Evolutionary conservation across 2,113 vertebrate species (phyloP), one percentile per base, ranked within the genome.

Genomic region (Falcunculus frontatus): DNA sequence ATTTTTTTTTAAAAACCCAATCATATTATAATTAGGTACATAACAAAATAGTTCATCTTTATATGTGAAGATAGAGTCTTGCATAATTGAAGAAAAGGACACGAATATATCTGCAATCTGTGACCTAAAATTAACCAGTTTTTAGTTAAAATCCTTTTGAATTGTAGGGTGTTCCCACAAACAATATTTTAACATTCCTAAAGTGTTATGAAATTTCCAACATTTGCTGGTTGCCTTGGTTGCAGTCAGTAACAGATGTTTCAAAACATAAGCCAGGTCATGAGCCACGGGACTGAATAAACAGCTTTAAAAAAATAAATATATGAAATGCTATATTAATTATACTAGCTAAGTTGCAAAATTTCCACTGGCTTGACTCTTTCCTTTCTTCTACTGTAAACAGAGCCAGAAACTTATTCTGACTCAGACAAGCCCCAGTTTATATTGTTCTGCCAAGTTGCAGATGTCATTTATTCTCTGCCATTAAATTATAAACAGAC

Each of bases 221-320:
- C 20, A 62, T 92, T 94, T 92, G 39, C 41, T 92, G 32, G 92
- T 93, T 96, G 85, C 73, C 90, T 89, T 92, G 68, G 93, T 90
- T 95, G 68, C 85, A 94, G 50, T 21, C 25, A 12, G 44, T 46
- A 96, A 90, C 92, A 97, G 92, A 95, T 95, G 92, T 95, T 94
- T 96, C 68, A 92, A 93, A 96, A 93, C 88, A 62, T 81, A 80
- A 86, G 64, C 59, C 59, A 92, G 91, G 90, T 93, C 92, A 84
- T 95, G 57, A 93, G 77, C 64, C n/a, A 50, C 19, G 52, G 56
- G 90, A 82, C 11, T 76, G 47, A 95, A 89, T 64, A 69, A 96
- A 97, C 59, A 94, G 25, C 35, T 46, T 41, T 9, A 62, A 74
- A 65, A 63, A 47, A 41, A 55, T 33, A 65, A 56, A 55, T 18